phyloP scores from a whole-genome alignment of 2,113 vertebrate genomes.

The Corythaeola cristata region DNA sequence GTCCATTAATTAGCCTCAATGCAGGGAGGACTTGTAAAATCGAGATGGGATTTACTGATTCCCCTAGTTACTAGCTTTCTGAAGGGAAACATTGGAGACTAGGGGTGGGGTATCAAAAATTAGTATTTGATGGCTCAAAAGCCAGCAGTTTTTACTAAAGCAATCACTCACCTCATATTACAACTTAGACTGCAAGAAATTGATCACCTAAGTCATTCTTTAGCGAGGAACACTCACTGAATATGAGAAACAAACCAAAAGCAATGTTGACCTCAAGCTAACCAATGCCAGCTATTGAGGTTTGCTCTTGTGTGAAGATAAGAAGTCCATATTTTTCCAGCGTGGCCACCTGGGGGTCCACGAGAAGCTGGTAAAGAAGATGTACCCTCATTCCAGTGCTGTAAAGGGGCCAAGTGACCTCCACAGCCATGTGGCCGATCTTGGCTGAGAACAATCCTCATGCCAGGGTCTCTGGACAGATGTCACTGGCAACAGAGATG shows the following conservation, averaged over 20 bases:
- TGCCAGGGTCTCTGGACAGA: accelerated
- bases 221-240: background rate
- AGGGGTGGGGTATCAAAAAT: background rate
- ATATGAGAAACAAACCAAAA: background rate
- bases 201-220: background rate
- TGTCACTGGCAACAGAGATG: background rate
- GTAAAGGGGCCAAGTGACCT: background rate
- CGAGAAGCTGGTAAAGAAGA: background rate
- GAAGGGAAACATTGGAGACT: background rate
- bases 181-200: background rate
- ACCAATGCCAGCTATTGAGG: accelerated
- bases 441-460: background rate
- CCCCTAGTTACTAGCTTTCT: background rate
- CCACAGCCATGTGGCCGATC: accelerated
- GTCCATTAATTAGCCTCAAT: slow-evolving; percentile 5
- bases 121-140: background rate
- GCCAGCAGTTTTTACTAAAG: background rate
- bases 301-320: accelerated
- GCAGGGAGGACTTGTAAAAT: slow-evolving; percentile 20
- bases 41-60: slow-evolving; percentile 1
- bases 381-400: background rate
- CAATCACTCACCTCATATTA: background rate
- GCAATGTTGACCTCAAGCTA: background rate
- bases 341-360: background rate
- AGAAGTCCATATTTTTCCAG: background rate